These are phyloP conservation scores for Entomyzon cyanotis DNA, from an alignment of 2,113 vertebrate species.

Conservation along the genomic window DNA sequence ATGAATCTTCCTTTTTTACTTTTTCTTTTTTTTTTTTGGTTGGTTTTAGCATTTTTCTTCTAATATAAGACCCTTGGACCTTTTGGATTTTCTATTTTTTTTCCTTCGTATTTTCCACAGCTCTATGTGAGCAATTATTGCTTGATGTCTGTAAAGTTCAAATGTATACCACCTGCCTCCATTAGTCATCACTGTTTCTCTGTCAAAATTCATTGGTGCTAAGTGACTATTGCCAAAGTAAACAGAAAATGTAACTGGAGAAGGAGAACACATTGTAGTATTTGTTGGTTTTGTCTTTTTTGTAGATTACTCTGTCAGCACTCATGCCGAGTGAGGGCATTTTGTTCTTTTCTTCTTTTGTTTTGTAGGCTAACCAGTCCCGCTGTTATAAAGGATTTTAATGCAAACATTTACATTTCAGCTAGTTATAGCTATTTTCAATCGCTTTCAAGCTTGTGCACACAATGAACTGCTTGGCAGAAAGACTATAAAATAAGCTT, in stretches of 20 bases:
- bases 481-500: background rate
- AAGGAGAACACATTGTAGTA: background rate
- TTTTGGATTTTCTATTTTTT: background rate
- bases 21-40: too few species aligned
- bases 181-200: background rate
- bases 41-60: background rate
- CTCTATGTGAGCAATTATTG: background rate
- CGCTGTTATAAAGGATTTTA: background rate
- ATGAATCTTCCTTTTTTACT: background rate
- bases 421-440: background rate
- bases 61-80: background rate
- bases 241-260: background rate
- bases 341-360: background rate
- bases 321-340: background rate
- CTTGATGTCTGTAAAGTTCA: conserved; percentile 27
- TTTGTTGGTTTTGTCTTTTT: background rate
- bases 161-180: conserved; percentile 3
- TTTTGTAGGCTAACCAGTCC: background rate
- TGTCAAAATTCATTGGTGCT: background rate
- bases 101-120: background rate
- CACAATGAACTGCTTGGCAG: background rate
- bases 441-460: background rate
- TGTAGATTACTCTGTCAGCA: background rate
- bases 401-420: conserved; percentile 10
- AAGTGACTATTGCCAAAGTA: background rate